phyloP scores from a whole-genome alignment of 35 echinoderm and acorn worm genomes.

The Apostichopus californicus region DNA sequence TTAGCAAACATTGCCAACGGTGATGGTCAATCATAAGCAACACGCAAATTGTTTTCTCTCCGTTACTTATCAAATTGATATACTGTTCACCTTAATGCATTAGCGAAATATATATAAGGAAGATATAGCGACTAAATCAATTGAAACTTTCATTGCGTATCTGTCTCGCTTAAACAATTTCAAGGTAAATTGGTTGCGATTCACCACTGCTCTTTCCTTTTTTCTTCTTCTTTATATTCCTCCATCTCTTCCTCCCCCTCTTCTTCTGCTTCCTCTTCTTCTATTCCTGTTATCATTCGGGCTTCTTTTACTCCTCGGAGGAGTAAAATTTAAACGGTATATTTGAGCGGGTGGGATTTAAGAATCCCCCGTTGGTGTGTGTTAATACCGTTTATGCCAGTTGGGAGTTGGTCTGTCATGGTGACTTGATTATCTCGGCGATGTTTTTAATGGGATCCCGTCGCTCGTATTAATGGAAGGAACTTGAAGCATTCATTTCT shows the following conservation, averaged over 20 bases:
- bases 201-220: not conserved
- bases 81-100: too few relatives aligned
- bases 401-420: conserved; percentile 21
- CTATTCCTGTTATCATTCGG: not conserved
- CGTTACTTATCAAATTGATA: too few relatives aligned
- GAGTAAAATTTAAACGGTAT: conserved; percentile 24
- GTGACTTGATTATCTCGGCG: conserved; percentile 15
- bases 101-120: too few relatives aligned
- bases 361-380: conserved; percentile 24
- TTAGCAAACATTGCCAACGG: too few relatives aligned
- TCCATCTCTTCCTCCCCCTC: not conserved
- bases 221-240: too few relatives aligned
- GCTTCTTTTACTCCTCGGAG: not conserved
- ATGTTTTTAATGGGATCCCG: conserved; percentile 43
- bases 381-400: conserved; percentile 36
- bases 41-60: too few relatives aligned
- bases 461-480: conserved; percentile 40
- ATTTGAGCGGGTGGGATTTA: conserved; percentile 28
- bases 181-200: not conserved
- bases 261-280: not conserved
- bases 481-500: conserved; percentile 34
- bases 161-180: not conserved
- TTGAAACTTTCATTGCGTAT: not conserved
- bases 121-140: not conserved
- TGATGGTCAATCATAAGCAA: too few relatives aligned